Base-by-base conservation (phyloP, 2,888 invertebrate species). In the Abscondita cerata region DNA sequence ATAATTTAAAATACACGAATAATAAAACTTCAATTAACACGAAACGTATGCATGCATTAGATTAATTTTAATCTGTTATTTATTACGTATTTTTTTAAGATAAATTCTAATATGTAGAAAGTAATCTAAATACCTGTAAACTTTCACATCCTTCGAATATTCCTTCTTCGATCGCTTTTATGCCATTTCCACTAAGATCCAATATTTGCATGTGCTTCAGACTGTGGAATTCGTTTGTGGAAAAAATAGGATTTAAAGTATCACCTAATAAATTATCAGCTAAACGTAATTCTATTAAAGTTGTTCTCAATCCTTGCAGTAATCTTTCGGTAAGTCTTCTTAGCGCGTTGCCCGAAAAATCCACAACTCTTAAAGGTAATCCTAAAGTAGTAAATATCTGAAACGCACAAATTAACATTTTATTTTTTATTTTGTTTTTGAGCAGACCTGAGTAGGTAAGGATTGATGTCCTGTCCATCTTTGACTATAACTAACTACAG, bases 201-300 rank as follows among this genome's bases (percentile, higher is more conserved):
- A 96, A 80, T 34, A 90, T 80, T 73, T 87, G 86, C 55, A 95
- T 81, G 62, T 89, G 87, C 2, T 85, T 86, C 64, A 95, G 80
- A 12, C 90, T 89, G 70, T 92, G 91, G 64, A 95, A 88, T 78
- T 95, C 95, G 25, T 89, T 89, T 40, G 91, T 91, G 15, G 93
- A 92, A 79, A 95, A 95, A 68, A 95, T 93, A 0, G 95, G 95
- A 80, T 95, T 95, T 20, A 95, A 81, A 72, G 91, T 93, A 76
- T 95, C 95, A 0, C 95, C 95, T 20, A 96, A 83, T n/a, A 93
- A 82, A 76, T 96, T 96, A 73, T 93, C 88, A 20, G 90, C 86
- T 53, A 96, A 79, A 12, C 86, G 85, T 36, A 95, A 78, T 70
- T 89, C 89, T 15, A 87, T 86, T 36, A 95, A 81, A 8, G 88